These are phyloP conservation scores for Antechinus stuartii DNA, from an alignment of 2,113 vertebrate species.

Conservation along the genomic window DNA sequence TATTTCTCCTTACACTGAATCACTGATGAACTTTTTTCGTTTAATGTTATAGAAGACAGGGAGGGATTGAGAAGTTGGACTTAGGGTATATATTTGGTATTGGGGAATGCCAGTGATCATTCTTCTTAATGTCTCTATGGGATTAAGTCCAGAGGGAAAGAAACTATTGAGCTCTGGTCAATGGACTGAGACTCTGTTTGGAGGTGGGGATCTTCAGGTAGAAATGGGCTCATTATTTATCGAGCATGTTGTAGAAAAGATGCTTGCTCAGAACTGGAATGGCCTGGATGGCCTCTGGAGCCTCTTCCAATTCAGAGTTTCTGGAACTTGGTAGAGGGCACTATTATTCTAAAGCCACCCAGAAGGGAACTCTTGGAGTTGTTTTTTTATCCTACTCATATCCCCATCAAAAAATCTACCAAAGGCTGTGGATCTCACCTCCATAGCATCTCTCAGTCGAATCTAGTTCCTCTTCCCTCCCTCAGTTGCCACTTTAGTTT, in stretches of 20 bases:
- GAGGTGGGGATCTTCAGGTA: neutral
- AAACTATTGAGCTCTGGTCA: neutral
- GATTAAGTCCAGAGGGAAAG: neutral
- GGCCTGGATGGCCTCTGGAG: neutral
- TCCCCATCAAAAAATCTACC: neutral
- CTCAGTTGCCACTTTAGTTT: neutral
- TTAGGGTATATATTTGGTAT: neutral
- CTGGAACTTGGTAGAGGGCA: neutral
- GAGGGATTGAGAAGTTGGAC: neutral
- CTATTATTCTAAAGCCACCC: neutral
- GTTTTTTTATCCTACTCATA: neutral
- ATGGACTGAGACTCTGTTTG: neutral
- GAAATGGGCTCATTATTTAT: neutral
- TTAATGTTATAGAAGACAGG: neutral
- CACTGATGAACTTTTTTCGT: neutral
- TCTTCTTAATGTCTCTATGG: neutral
- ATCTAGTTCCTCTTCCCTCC: neutral
- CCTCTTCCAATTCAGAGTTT: neutral
- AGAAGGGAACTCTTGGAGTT: neutral
- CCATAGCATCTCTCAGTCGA: neutral
- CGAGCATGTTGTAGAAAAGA: neutral
- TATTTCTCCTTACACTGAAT: neutral
- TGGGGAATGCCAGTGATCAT: neutral
- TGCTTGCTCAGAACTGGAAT: neutral
- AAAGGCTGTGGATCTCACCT: neutral